These are phyloP conservation scores for Xiphydria camelus DNA, from an alignment of 2,888 invertebrate genomes.

Conservation along the genomic window DNA sequence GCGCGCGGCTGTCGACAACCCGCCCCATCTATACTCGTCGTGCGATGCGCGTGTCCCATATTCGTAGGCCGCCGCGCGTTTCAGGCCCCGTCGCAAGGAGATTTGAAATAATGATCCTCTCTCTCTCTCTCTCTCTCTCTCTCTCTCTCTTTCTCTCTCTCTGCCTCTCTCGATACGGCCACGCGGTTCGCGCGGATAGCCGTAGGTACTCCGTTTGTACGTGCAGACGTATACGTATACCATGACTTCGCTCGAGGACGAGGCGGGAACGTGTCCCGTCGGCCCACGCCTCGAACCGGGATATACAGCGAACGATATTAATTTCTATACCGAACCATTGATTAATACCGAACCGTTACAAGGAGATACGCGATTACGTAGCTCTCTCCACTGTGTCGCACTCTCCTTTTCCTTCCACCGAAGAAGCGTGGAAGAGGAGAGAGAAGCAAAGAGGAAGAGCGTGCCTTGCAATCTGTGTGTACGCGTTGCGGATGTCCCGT, in stretches of 20 bases:
- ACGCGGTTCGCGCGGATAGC: neutral
- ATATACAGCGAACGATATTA: slow-evolving; percentile 33
- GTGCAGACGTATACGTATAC: too few species aligned
- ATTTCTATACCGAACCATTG: slow-evolving; percentile 33
- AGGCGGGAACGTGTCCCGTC: slow-evolving; percentile 16
- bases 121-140: neutral
- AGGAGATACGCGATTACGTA: neutral
- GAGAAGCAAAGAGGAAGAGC: slow-evolving; percentile 5
- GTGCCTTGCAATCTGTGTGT: slow-evolving; percentile 1
- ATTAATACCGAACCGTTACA: slow-evolving; percentile 23
- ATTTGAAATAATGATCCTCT: too few species aligned
- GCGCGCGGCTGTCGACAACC: too few species aligned
- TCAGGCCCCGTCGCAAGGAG: too few species aligned
- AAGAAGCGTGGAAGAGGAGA: slow-evolving; percentile 10
- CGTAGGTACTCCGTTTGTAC: slow-evolving; percentile 17
- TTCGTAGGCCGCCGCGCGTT: too few species aligned
- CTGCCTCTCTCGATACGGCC: neutral
- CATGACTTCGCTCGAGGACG: too few species aligned
- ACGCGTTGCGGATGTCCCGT: slow-evolving; percentile 6
- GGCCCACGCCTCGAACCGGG: slow-evolving; percentile 29
- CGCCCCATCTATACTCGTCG: too few species aligned
- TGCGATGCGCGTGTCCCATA: too few species aligned
- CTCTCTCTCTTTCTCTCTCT: slow-evolving; percentile 3
- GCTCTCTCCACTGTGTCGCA: neutral
- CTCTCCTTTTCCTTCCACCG: neutral